These are phyloP conservation scores for Seira sanloemensis DNA, from an alignment of 2,888 invertebrate species.

Conservation along the genomic window DNA sequence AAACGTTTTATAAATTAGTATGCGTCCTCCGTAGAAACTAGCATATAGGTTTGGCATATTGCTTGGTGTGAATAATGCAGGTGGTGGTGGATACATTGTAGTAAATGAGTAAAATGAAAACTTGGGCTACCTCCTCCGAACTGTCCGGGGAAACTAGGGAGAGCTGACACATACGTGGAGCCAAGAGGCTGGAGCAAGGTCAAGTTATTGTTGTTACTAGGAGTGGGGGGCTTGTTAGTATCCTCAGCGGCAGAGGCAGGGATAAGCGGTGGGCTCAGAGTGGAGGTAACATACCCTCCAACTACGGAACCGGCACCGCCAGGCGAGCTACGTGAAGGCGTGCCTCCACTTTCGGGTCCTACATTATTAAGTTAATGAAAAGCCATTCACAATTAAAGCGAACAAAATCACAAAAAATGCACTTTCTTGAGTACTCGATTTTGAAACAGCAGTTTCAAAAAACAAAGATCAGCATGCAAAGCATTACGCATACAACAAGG, in stretches of 20 bases:
- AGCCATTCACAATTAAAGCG: conserved; percentile 49
- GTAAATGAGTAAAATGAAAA: not conserved
- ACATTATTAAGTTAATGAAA: conserved; percentile 19
- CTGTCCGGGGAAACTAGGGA: conserved; percentile 71
- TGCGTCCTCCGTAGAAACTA: too few species aligned
- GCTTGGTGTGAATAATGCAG: not conserved
- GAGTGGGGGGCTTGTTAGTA: conserved; percentile 67
- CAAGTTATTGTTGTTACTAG: conserved; percentile 69
- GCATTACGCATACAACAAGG: too few species aligned
- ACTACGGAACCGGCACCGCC: conserved; percentile 39
- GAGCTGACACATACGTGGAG: conserved; percentile 68
- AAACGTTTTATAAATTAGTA: too few species aligned
- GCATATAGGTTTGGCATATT: too few species aligned
- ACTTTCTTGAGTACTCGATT: not conserved
- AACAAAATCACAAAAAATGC: not conserved
- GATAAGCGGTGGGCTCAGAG: conserved; percentile 56
- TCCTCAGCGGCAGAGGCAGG: conserved; percentile 54
- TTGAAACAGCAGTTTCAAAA: too few species aligned
- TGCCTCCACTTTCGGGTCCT: conserved; percentile 54
- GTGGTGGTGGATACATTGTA: not conserved
- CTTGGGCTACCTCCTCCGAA: conserved; percentile 66
- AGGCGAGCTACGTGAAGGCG: conserved; percentile 44
- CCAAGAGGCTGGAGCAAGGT: conserved; percentile 72
- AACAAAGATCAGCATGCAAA: too few species aligned
- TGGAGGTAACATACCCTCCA: conserved; percentile 60